Base-by-base conservation (phyloP, 2,113 vertebrate species). In the Terrapene triunguis region DNA sequence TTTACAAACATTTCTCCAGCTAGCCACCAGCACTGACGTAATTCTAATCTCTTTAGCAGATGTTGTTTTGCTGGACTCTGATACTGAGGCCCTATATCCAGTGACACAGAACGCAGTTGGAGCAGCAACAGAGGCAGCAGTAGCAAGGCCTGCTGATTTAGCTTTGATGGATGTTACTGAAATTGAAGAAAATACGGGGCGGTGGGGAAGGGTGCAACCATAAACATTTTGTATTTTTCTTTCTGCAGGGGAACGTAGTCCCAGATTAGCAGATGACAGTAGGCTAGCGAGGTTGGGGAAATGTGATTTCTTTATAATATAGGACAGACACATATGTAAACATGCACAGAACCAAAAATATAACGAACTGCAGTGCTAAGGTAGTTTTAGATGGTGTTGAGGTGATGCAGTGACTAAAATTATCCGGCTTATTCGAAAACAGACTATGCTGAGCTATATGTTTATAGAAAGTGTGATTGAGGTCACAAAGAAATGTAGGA, bases 21-120 rank as follows among this genome's bases (percentile, higher is more conserved):
- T 87, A 87, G 57, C 54, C 54, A 94, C 50, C 74, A 94, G 16
- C 1, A 2, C 48, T 92, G 89, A 95, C 82, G 89, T 90, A 90
- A 96, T 95, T 95, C 80, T 96, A 87, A 92, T 87, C 82, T 54
- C 59, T 91, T 32, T 76, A 93, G 84, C 97, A 97, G 95, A 95
- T 96, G 95, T 89, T 97, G 54, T 89, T 96, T 97, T 96, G 89
- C 54, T 94, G 91, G 89, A 38, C 84, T 76, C 38, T 42, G 72
- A 80, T 89, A 92, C 35, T 0, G 0, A 54, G 54, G 57, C 80
- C 24, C 84, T 81, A 76, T 93, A 84, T 92, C 88, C 91, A 92
- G 91, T 69, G 92, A 94, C 84, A 50, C 19, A 35, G 44, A 80
- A 0, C 65, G 54, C 69, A 92, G 88, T 21, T 90, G 74, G n/a